A percentile compares a stretch with the other conserved stretches of the same genome.
phyloP scores from a whole-genome alignment of 64 coral and sea anemone species.

The Anthopleura sola region DNA sequence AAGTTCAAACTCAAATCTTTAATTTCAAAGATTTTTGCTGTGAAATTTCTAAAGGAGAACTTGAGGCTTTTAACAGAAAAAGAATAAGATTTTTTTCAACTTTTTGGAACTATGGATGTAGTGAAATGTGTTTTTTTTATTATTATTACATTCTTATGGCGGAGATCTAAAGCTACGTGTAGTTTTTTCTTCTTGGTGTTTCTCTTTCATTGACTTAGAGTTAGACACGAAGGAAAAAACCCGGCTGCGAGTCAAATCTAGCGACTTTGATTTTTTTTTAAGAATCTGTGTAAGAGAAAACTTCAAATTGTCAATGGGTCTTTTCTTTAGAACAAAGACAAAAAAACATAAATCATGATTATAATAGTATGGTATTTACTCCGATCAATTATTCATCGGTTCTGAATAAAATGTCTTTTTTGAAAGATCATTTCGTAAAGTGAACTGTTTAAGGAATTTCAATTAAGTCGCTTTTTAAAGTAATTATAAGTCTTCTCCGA shows the following conservation, averaged over 20 bases:
- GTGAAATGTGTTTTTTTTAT: not conserved
- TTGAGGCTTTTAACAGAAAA: not conserved
- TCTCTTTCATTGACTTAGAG: not conserved
- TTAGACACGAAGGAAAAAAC: not conserved
- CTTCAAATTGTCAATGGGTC: not conserved
- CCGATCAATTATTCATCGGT: slow-evolving; percentile 8
- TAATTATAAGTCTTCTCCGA: not conserved
- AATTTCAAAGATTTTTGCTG: not conserved
- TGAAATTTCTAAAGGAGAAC: not conserved
- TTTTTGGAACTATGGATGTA: not conserved
- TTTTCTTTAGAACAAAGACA: not conserved
- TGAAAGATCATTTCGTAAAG: slow-evolving; percentile 9
- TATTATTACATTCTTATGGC: not conserved
- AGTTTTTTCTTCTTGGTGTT: not conserved
- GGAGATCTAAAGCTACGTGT: not conserved
- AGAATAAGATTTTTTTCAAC: not conserved
- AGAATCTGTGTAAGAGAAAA: not conserved
- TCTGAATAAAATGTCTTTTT: slow-evolving; percentile 21
- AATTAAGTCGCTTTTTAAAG: not conserved
- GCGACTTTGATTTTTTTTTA: not conserved
- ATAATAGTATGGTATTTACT: slow-evolving; percentile 9
- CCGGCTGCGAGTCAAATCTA: too few species aligned
- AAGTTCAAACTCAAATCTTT: slow-evolving; percentile 5
- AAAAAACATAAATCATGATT: slow-evolving; percentile 6
- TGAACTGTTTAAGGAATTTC: not conserved